These are phyloP conservation scores for Agrotis ipsilon DNA, from an alignment of 2,888 invertebrate genomes.

Conservation along the genomic window DNA sequence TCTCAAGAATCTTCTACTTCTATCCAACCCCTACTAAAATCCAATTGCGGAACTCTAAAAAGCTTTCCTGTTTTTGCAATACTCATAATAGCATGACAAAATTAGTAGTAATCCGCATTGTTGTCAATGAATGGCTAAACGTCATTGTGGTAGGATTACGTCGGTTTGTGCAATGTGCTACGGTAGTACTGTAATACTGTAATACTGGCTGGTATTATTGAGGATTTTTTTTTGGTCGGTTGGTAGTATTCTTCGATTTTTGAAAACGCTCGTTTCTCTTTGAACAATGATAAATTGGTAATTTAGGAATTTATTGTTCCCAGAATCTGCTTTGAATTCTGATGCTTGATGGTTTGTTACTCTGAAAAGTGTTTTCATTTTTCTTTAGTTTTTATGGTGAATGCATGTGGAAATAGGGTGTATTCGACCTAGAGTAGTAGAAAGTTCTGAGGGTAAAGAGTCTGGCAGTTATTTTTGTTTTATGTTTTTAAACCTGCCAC, in stretches of 20 bases:
- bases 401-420: too few relatives aligned
- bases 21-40: neutral
- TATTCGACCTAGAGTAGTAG: too few relatives aligned
- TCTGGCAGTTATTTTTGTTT: too few relatives aligned
- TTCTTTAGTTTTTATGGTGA: too few relatives aligned
- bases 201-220: slow-evolving; percentile 32
- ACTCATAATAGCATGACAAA: slow-evolving; percentile 41
- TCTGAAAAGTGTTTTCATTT: too few relatives aligned
- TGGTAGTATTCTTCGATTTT: neutral
- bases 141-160: slow-evolving; percentile 55
- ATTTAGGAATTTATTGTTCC: too few relatives aligned
- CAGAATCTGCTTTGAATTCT: too few relatives aligned
- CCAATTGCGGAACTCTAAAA: slow-evolving; percentile 4
- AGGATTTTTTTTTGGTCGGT: slow-evolving; percentile 26
- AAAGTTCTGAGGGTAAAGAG: too few relatives aligned
- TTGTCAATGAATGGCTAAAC: slow-evolving; percentile 34
- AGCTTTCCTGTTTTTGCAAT: slow-evolving; percentile 26
- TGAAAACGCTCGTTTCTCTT: neutral
- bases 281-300: neutral
- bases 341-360: too few relatives aligned
- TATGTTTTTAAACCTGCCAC: too few relatives aligned
- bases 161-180: slow-evolving; percentile 53
- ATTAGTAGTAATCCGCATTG: slow-evolving; percentile 58
- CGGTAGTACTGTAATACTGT: slow-evolving; percentile 15
- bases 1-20: neutral